These are phyloP conservation scores for Clarias fuscus DNA, from an alignment of 2,797 vertebrate species.

Conservation along the genomic window DNA sequence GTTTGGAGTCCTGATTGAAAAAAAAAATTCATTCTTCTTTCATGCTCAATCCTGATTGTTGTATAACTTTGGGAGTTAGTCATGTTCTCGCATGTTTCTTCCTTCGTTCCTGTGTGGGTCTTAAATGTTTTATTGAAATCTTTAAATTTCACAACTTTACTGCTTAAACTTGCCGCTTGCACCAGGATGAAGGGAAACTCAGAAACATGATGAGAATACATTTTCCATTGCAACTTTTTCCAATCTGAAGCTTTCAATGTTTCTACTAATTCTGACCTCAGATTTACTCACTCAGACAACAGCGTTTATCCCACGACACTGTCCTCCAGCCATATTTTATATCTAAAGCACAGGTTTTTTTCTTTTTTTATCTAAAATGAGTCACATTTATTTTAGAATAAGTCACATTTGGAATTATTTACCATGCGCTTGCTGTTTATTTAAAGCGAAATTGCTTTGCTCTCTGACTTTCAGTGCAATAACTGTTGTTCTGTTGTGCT, in stretches of 20 bases:
- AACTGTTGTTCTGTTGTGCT: neutral
- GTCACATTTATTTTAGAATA: conserved; percentile 1
- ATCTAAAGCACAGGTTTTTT: neutral
- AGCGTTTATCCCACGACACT: neutral
- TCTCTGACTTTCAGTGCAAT: neutral
- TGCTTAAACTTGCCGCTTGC: neutral
- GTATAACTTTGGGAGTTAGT: neutral
- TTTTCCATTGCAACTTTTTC: neutral
- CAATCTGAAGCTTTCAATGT: neutral
- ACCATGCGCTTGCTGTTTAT: neutral
- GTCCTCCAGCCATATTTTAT: neutral
- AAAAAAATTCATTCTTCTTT: neutral
- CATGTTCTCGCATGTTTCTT: neutral
- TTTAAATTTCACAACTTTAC: neutral
- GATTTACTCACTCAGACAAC: neutral
- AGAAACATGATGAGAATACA: neutral
- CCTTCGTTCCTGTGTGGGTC: neutral
- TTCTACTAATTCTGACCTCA: neutral
- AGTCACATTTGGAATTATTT: neutral
- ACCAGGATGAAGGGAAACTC: neutral
- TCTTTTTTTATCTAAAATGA: neutral
- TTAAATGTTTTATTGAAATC: conserved; percentile 12
- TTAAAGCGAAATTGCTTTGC: neutral
- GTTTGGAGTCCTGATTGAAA: neutral
- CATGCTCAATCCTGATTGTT: neutral